Percentiles rank a stretch among this genome's conserved stretches.
Evolutionary conservation across 2,797 vertebrate genomes (phyloP).

Genomic region (Nasua narica): DNA sequence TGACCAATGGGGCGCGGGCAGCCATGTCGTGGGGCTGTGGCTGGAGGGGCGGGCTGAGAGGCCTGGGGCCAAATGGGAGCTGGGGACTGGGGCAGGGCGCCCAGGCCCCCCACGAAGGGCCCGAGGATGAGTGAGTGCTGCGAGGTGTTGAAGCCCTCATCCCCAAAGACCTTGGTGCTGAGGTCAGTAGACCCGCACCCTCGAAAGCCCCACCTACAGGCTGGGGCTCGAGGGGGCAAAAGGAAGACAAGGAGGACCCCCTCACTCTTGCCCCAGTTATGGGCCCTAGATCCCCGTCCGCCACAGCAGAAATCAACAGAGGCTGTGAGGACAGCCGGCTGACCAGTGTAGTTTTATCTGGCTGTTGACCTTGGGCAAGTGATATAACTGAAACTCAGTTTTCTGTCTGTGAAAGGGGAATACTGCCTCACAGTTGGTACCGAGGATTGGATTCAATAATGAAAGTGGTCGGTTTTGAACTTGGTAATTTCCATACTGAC

Average conservation of each 20-base stretch:
- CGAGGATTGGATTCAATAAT: neutral
- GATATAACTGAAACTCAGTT: neutral
- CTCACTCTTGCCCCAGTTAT: neutral
- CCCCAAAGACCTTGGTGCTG: neutral
- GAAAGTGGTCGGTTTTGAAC: neutral
- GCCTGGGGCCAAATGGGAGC: neutral
- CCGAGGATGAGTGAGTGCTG: neutral
- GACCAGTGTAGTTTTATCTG: neutral
- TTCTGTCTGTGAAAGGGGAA: constrained; percentile 34
- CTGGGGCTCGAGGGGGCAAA: neutral
- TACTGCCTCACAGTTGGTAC: neutral
- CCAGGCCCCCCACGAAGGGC: neutral
- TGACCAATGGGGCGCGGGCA: constrained; percentile 63
- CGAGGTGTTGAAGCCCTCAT: neutral
- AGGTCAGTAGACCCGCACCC: neutral
- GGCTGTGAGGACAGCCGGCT: neutral
- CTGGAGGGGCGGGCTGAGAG: constrained; percentile 41
- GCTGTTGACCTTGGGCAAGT: neutral
- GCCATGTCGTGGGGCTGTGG: constrained; percentile 37
- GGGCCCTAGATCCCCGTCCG: neutral
- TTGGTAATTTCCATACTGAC: neutral
- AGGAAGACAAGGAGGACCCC: neutral
- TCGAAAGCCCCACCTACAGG: neutral
- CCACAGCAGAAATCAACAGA: neutral
- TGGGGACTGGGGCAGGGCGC: neutral